Conservation (phyloP, 2,888 invertebrate species). For the Cantharis rufa region DNA sequence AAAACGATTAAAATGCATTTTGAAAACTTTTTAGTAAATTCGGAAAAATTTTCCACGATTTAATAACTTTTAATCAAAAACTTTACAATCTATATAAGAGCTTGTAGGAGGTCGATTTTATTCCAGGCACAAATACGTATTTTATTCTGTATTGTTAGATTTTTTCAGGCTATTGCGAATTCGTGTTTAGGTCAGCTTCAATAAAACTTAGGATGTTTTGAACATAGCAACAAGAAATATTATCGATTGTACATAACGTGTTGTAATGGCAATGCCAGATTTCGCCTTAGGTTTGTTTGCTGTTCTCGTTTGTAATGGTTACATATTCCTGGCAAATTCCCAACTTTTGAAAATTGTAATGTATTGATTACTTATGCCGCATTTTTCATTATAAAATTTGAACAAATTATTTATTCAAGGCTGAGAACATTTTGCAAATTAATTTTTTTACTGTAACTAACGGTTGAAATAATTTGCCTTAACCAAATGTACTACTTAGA, state of each 20-base stretch:
- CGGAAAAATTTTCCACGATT: not conserved
- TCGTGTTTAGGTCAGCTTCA: not conserved
- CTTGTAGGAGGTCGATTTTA: not conserved
- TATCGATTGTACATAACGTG: slow-evolving; percentile 1
- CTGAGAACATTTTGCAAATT: not conserved
- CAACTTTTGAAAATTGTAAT: not conserved
- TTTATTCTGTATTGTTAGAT: not conserved
- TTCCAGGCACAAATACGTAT: not conserved
- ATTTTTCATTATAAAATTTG: not conserved
- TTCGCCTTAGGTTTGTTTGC: slow-evolving; percentile 2
- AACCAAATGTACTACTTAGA: not conserved
- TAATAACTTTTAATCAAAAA: not conserved
- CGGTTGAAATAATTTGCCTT: not conserved
- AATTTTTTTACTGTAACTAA: not conserved
- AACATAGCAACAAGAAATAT: not conserved
- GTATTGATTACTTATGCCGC: not conserved
- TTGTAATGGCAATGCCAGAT: slow-evolving; percentile 2
- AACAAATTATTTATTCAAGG: not conserved
- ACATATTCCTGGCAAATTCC: not conserved
- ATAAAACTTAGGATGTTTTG: slow-evolving; percentile 1
- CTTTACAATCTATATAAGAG: not conserved
- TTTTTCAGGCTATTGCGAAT: not conserved
- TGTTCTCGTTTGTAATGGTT: not conserved
- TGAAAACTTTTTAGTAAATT: not conserved
- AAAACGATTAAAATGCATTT: not conserved